These are phyloP conservation scores for Yponomeuta evonymella DNA, from an alignment of 2,888 invertebrate genomes.

Conservation along the genomic window DNA sequence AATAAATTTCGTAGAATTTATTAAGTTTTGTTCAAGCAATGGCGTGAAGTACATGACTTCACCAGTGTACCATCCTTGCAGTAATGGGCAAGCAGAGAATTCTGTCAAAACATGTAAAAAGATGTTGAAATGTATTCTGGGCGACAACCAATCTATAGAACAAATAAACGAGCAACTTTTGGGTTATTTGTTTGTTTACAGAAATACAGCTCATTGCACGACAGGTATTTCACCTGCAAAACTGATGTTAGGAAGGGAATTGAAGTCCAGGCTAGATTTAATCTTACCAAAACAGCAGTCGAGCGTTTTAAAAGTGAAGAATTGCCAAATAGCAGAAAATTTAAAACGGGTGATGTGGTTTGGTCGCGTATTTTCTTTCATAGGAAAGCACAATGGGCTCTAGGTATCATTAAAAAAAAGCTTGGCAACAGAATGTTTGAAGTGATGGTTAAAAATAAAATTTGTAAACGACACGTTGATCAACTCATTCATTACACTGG, in stretches of 20 bases:
- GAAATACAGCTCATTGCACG: no score
- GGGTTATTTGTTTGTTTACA: background rate
- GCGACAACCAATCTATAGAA: background rate
- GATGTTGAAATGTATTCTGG: background rate
- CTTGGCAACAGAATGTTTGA: no score
- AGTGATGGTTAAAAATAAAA: no score
- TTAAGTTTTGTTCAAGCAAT: background rate
- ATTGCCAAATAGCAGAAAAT: background rate
- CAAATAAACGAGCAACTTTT: background rate
- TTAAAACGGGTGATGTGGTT: background rate
- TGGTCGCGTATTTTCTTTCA: background rate
- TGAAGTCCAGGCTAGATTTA: background rate
- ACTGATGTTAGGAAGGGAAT: background rate
- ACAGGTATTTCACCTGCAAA: no score
- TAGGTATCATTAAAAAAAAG: no score
- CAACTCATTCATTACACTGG: no score
- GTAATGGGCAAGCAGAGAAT: conserved; percentile 3
- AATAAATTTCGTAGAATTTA: accelerated
- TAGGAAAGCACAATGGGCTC: background rate
- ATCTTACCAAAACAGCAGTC: background rate
- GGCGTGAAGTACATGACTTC: background rate
- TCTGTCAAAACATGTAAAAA: conserved; percentile 3
- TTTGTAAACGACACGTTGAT: no score
- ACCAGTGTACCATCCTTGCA: background rate
- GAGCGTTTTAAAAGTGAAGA: background rate